Conservation (phyloP, 2,888 invertebrate genomes). For the Embidobia sp. region DNA sequence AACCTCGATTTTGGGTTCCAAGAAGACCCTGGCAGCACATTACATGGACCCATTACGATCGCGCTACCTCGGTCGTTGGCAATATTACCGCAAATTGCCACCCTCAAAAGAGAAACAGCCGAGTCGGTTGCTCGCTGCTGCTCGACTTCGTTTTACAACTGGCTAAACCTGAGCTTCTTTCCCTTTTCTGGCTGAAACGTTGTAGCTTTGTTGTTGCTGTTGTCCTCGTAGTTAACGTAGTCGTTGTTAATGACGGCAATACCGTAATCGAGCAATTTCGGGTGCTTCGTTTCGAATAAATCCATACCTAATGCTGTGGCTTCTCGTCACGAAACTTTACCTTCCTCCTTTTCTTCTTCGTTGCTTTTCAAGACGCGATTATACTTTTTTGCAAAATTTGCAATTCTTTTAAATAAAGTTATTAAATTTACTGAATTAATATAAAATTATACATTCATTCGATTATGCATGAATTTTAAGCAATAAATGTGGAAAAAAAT, state of each 20-base stretch:
- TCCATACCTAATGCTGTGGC: slow-evolving; percentile 77
- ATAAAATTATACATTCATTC: no score
- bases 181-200: slow-evolving; percentile 36
- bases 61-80: slow-evolving; percentile 79
- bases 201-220: slow-evolving; percentile 40
- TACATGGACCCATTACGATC: slow-evolving; percentile 73
- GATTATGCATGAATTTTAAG: no score
- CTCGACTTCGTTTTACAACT: slow-evolving; percentile 74
- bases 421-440: no score
- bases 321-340: slow-evolving; percentile 46
- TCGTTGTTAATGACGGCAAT: slow-evolving; percentile 73
- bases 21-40: slow-evolving; percentile 70
- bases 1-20: slow-evolving; percentile 53
- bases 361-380: no score
- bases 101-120: slow-evolving; percentile 74
- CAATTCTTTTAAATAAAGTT: background rate
- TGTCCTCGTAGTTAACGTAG: slow-evolving; percentile 51
- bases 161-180: slow-evolving; percentile 38
- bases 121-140: slow-evolving; percentile 74
- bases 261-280: slow-evolving; percentile 80
- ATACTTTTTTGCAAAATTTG: slow-evolving; percentile 9
- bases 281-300: slow-evolving; percentile 76
- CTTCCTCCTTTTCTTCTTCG: slow-evolving; percentile 16
- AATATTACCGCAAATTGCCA: slow-evolving; percentile 81
- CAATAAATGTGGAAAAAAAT: no score